Conservation (phyloP, 1,140 invertebrate species). For the Helicoverpa armigera region DNA sequence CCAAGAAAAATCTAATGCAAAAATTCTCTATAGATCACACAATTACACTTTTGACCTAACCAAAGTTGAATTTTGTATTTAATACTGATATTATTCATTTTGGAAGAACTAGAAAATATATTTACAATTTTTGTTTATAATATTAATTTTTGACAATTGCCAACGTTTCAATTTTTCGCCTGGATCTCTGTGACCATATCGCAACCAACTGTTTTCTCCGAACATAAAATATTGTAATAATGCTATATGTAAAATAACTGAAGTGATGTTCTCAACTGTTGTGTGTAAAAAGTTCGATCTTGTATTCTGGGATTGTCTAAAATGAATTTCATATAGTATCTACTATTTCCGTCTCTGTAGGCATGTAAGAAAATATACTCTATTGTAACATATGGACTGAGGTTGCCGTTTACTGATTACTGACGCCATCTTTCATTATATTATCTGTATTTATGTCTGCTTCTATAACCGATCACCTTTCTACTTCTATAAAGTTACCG, state of each 20-base stretch:
- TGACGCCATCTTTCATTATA: constrained; percentile 19
- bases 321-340: constrained; percentile 83
- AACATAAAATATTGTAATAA: constrained; percentile 57
- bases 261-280: constrained; percentile 74
- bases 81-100: constrained; percentile 85
- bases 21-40: constrained; percentile 84
- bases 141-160: constrained; percentile 63
- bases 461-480: not conserved
- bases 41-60: constrained; percentile 84
- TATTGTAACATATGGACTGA: constrained; percentile 80
- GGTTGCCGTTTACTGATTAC: constrained; percentile 46
- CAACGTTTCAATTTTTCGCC: constrained; percentile 83
- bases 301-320: constrained; percentile 86
- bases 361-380: constrained; percentile 85
- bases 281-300: constrained; percentile 86
- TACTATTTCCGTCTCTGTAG: constrained; percentile 77
- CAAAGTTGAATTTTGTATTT: constrained; percentile 86
- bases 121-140: constrained; percentile 77
- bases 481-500: constrained; percentile 1
- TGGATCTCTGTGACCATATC: constrained; percentile 83
- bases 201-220: constrained; percentile 81
- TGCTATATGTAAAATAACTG: constrained; percentile 72
- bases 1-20: constrained; percentile 77
- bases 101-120: constrained; percentile 86
- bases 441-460: constrained; percentile 5